Evolutionary conservation across 2,888 invertebrate species (phyloP).

Genomic region (Palloptera scutellata): DNA sequence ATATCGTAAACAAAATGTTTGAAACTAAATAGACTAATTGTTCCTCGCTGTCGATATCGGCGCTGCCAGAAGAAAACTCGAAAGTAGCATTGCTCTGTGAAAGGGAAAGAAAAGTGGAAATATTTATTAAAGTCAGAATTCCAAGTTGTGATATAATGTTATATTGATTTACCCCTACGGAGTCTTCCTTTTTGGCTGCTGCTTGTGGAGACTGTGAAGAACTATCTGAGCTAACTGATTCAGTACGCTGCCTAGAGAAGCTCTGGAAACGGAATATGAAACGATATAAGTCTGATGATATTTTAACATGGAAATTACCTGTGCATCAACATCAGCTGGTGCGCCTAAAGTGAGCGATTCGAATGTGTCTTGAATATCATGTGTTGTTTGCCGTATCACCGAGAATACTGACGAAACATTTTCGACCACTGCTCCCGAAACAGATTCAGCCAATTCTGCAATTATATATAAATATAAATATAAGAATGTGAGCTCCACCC

Average conservation of each 20-base stretch:
- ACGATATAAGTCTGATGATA: neutral
- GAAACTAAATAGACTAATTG: conserved; percentile 69
- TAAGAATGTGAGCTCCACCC: neutral
- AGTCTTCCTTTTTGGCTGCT: conserved; percentile 51
- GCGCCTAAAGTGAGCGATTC: conserved; percentile 57
- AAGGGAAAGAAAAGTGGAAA: neutral
- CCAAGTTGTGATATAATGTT: neutral
- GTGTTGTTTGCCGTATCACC: conserved; percentile 65
- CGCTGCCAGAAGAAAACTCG: conserved; percentile 59
- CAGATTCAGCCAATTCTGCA: conserved; percentile 65
- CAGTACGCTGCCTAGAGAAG: conserved; percentile 47
- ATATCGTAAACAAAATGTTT: conserved; percentile 68
- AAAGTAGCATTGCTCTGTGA: conserved; percentile 40
- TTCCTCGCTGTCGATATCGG: conserved; percentile 66
- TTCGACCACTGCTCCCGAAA: conserved; percentile 65
- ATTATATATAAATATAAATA: conserved; percentile 8
- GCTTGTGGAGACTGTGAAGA: conserved; percentile 57
- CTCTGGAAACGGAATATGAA: neutral
- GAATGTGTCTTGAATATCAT: conserved; percentile 64
- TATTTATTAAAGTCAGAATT: neutral
- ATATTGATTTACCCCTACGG: conserved; percentile 48
- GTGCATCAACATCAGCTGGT: conserved; percentile 48
- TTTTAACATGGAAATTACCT: conserved; percentile 6
- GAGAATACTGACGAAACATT: conserved; percentile 67
- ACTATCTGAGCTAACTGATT: conserved; percentile 60